Evolutionary conservation across 2,888 invertebrate genomes (phyloP), one percentile per base, ranked within the genome.

Genomic region (Tenthredo amoena): DNA sequence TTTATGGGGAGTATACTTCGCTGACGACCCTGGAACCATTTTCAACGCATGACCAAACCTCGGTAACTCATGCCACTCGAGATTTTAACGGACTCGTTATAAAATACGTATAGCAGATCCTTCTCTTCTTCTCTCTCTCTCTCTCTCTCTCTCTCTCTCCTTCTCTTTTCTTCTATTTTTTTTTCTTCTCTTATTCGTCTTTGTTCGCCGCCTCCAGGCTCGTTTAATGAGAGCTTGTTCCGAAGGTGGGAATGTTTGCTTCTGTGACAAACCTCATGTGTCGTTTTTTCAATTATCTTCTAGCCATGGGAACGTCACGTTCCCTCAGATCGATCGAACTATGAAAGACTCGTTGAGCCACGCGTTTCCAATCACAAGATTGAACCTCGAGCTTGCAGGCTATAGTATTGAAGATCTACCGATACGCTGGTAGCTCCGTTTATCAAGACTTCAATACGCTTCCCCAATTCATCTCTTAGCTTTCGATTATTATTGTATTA

Each of bases 281-380:
- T 37, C 71, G 37, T 34, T 74, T 43, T 40, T 43, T 40, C 43
- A 74, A 43, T 43, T 40, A 74, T 68, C 68, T 68, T 18, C 68
- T 68, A 74, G 74, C 40, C 74, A 74, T n/a, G 74, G 74, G 18
- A 74, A 74, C 74, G 74, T 74, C 74, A 74, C 74, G 74, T 74
- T 31, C 74, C 74, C 26, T 21, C 9, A 43, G 74, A 74, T 74
- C 74, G 74, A 74, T 40, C 74, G 74, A 26, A 43, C n/a, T 43
- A 74, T 68, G 74, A 40, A 40, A 74, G 40, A 62, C 74, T 43
- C 74, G 74, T 40, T 43, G 74, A 43, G 43, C 40, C 43, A 43
- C 74, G 74, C 43, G 40, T 43, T 43, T 74, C 40, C 43, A 43
- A 74, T 74, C 40, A 43, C 74, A n/a, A 21, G 74, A 74, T 74